A percentile compares a stretch with the other conserved stretches of the same genome.
phyloP scores from a whole-genome alignment of 1,140 invertebrate species.

The Drosophila virilis region DNA sequence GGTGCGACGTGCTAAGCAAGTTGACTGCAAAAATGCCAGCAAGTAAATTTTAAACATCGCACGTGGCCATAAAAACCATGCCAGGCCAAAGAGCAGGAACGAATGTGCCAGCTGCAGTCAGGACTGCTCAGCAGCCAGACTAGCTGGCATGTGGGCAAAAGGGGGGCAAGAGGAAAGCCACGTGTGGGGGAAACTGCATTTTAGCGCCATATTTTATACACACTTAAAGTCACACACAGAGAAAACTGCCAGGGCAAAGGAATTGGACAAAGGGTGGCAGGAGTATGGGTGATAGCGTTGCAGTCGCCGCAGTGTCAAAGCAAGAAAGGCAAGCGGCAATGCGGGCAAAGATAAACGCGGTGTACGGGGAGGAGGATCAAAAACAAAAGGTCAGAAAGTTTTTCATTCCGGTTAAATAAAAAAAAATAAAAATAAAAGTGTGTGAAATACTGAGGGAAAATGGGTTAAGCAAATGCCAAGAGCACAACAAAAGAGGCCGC shows the following conservation, averaged over 20 bases:
- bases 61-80: slow-evolving; percentile 77
- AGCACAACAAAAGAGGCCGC: slow-evolving; percentile 38
- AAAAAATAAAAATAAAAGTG: slow-evolving; percentile 8
- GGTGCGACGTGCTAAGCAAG: slow-evolving; percentile 54
- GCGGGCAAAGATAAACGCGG: slow-evolving; percentile 69
- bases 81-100: slow-evolving; percentile 44
- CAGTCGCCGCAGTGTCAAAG: slow-evolving; percentile 76
- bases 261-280: not conserved
- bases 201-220: slow-evolving; percentile 82
- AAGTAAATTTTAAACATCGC: slow-evolving; percentile 76
- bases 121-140: not conserved
- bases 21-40: slow-evolving; percentile 52
- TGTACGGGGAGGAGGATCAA: slow-evolving; percentile 26
- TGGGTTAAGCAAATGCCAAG: slow-evolving; percentile 62
- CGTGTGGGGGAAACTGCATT: slow-evolving; percentile 60
- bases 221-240: slow-evolving; percentile 78
- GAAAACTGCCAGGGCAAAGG: slow-evolving; percentile 21
- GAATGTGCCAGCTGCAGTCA: slow-evolving; percentile 52
- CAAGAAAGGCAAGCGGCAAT: slow-evolving; percentile 59
- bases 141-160: not conserved
- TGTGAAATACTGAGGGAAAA: slow-evolving; percentile 37
- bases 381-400: slow-evolving; percentile 75
- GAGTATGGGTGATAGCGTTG: slow-evolving; percentile 35
- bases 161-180: not conserved
- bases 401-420: not conserved